phyloP scores from a whole-genome alignment of 1,140 invertebrate species.

The Cepaea nemoralis region DNA sequence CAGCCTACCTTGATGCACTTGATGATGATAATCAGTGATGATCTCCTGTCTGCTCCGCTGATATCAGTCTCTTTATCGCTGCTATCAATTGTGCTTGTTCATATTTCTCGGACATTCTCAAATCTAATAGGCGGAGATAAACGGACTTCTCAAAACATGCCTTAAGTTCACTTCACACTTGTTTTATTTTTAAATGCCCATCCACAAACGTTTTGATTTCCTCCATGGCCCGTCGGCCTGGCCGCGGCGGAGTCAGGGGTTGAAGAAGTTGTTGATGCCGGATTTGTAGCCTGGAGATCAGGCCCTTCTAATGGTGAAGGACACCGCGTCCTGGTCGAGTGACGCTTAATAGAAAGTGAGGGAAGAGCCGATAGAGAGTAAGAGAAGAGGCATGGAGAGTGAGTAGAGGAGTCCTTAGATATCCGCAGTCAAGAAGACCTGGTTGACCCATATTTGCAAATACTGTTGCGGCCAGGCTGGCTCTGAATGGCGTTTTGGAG shows the following conservation, averaged over 20 bases:
- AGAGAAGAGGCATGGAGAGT: no score
- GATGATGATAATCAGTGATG: no score
- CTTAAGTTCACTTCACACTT: background rate
- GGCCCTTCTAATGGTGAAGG: background rate
- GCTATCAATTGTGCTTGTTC: no score
- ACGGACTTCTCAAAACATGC: background rate
- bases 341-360: background rate
- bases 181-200: background rate
- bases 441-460: slow-evolving; percentile 4
- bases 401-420: slow-evolving; percentile 6
- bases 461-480: background rate
- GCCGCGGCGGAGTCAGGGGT: background rate
- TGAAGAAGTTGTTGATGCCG: slow-evolving; percentile 12
- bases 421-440: background rate
- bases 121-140: no score
- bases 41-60: no score
- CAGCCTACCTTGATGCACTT: no score
- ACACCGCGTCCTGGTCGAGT: background rate
- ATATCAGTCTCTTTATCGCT: no score
- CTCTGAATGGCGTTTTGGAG: background rate
- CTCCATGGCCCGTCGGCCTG: background rate
- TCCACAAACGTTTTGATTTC: background rate
- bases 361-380: no score
- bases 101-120: no score
- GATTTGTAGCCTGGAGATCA: background rate